These are phyloP conservation scores for Camelus dromedarius DNA, from an alignment of 2,113 vertebrate species.

Conservation along the genomic window DNA sequence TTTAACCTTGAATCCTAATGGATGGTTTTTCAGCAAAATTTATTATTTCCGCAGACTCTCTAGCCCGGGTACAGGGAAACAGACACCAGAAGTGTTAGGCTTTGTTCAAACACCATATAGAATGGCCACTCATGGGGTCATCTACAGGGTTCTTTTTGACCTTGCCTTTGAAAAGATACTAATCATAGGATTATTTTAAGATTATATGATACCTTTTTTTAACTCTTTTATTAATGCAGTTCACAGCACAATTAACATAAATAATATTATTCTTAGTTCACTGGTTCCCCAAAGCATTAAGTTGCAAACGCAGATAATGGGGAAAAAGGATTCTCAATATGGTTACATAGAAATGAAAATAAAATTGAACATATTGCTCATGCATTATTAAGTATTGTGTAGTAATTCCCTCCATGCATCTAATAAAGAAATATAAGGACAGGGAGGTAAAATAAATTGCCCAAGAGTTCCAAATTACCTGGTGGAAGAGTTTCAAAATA, in stretches of 20 bases:
- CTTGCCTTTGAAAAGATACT: conserved; percentile 1
- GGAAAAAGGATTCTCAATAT: not conserved
- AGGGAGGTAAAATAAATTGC: conserved; percentile 42
- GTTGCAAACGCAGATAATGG: conserved; percentile 22
- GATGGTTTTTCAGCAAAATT: not conserved
- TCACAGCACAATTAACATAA: conserved; percentile 73
- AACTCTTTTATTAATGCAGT: conserved; percentile 64
- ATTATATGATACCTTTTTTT: not conserved
- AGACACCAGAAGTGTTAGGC: not conserved
- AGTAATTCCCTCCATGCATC: not conserved
- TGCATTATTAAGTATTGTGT: conserved; percentile 20
- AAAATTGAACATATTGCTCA: conserved; percentile 39
- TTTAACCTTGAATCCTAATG: conserved; percentile 16
- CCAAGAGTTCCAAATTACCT: not conserved
- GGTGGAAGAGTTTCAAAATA: conserved; percentile 18
- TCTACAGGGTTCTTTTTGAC: not conserved
- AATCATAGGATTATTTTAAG: conserved; percentile 54
- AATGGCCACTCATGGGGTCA: not conserved
- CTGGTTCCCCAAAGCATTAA: conserved; percentile 59
- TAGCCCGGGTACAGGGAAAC: not conserved
- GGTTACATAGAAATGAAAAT: conserved; percentile 55
- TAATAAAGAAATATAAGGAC: conserved; percentile 51
- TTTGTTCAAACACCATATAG: not conserved
- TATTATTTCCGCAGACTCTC: conserved; percentile 50
- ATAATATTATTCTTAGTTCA: conserved; percentile 71